phyloP scores from a whole-genome alignment of 2,797 vertebrate genomes.

The Falco novaeseelandiae region DNA sequence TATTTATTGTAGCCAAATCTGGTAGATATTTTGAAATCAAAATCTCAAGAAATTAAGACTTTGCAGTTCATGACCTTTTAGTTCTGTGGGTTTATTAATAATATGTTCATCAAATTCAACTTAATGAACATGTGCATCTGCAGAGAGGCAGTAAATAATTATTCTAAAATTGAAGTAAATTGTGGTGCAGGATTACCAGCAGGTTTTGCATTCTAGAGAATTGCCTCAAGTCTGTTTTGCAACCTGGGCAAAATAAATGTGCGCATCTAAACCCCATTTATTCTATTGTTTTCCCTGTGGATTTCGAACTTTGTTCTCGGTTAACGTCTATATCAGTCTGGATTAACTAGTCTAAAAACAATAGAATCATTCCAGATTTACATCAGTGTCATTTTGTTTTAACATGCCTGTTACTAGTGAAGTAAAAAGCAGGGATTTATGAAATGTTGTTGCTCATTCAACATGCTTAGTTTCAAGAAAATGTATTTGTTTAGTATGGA shows the following conservation, averaged over 20 bases:
- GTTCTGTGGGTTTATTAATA: slow-evolving; percentile 7
- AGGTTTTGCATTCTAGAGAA: not conserved
- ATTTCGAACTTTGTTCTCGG: not conserved
- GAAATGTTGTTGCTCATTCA: not conserved
- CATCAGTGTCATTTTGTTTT: not conserved
- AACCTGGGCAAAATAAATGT: not conserved
- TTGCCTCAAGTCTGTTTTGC: not conserved
- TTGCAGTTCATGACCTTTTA: not conserved
- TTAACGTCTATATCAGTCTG: not conserved
- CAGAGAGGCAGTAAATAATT: slow-evolving; percentile 1
- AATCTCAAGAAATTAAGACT: not conserved
- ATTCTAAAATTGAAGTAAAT: not conserved
- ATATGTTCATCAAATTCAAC: slow-evolving; percentile 19
- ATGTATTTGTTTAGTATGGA: not conserved
- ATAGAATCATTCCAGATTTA: not conserved
- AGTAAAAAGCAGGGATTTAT: not conserved
- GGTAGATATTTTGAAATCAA: not conserved
- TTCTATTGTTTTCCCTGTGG: not conserved
- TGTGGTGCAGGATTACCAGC: not conserved
- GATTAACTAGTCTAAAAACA: not conserved
- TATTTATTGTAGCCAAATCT: not conserved
- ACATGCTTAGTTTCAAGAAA: not conserved
- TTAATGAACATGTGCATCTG: slow-evolving; percentile 19
- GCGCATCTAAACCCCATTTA: not conserved
- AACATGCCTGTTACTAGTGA: not conserved